Evolutionary conservation across 2,113 vertebrate genomes (phyloP).

Genomic region (Sturnira hondurensis): DNA sequence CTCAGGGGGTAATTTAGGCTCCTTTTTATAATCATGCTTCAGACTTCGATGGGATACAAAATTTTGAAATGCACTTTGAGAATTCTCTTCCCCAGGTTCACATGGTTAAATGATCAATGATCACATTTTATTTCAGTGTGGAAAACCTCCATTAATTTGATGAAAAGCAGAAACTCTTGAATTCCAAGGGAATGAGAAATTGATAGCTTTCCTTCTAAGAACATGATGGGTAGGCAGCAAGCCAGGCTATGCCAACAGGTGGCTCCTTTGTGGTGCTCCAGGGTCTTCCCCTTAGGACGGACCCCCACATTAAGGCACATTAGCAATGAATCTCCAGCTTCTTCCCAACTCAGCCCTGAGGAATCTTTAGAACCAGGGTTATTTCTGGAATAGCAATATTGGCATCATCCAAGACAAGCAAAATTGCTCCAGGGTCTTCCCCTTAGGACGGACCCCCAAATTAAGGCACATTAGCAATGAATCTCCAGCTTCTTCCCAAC

Average conservation of each 20-base stretch:
- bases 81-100: background rate
- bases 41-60: background rate
- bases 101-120: conserved; percentile 5
- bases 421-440: background rate
- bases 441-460: background rate
- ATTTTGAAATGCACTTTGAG: conserved; percentile 40
- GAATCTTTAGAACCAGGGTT: background rate
- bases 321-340: background rate
- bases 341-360: background rate
- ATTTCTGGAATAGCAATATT: conserved; percentile 36
- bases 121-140: background rate
- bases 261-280: background rate
- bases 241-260: background rate
- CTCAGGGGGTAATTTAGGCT: background rate
- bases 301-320: conserved; percentile 5
- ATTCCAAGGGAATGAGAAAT: background rate
- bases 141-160: conserved; percentile 22
- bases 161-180: background rate
- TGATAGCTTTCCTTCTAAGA: background rate
- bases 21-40: background rate
- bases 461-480: conserved; percentile 24
- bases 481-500: background rate
- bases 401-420: background rate
- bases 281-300: background rate
- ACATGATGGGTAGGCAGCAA: accelerated